Evolutionary conservation across 2,888 invertebrate genomes (phyloP), one percentile per base, ranked within the genome.

Genomic region (Drosophila setosimentum): DNA sequence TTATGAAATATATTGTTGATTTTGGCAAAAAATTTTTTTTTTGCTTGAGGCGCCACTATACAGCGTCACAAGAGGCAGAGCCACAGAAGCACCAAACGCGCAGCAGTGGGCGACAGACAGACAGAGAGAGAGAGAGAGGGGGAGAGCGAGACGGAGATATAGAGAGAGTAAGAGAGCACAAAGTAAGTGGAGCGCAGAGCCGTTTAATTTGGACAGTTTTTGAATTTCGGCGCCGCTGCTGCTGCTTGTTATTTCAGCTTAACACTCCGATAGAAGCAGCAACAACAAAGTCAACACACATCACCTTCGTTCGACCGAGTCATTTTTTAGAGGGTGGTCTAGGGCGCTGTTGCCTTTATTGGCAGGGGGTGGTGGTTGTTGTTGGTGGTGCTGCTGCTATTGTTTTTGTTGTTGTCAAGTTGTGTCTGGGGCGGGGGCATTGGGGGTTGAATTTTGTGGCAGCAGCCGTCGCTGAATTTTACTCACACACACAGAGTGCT

Each of bases 171-270:
- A 50, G 70, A 53, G 48, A 21, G 74, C 40, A 65, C 35, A 40
- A n/a, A 54, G 33, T 45, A 77, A 70, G 76, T 73, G 85, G 80
- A 84, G 89, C 70, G 78, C 78, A 81, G 71, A 89, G 84, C 73
- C 85, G 85, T 89, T 89, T 85, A 73, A 87, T 85, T 85, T 85
- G 87, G 89, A 87, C 85, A 85, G 85, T 85, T 89, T 84, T 87
- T 87, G 85, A 85, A 89, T 77, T 75, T 66, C 84, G 66, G 64
- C 49, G 66, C 53, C 63, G 72, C 70, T 61, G 60, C 59, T 61
- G 13, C 67, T 69, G 64, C 76, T 68, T 80, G 80, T 76, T 79
- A 73, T 73, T 82, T 77, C 83, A 83, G 79, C 74, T 80, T 78
- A 77, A 62, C 78, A 70, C 84, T 80, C 77, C 83, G 80, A 65